These are phyloP conservation scores for Gadus macrocephalus DNA, from an alignment of 2,113 vertebrate species.

Conservation along the genomic window DNA sequence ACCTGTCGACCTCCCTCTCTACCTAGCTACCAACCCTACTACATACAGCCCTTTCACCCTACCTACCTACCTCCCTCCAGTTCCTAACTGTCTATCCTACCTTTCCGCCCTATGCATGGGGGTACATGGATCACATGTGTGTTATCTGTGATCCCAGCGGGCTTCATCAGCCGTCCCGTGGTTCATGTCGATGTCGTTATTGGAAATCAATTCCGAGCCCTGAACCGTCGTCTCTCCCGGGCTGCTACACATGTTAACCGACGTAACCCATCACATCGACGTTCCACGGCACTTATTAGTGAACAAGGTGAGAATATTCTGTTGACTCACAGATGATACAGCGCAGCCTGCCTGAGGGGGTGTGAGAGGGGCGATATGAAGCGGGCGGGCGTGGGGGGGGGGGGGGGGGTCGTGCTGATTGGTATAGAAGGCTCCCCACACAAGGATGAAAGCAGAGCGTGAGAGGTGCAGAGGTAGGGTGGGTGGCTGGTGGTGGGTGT, in stretches of 20 bases:
- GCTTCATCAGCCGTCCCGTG: neutral
- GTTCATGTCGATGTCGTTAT: conserved; percentile 40
- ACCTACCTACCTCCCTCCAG: too few species aligned
- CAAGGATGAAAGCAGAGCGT: conserved; percentile 27
- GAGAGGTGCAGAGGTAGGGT: conserved; percentile 37
- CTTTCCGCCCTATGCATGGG: too few species aligned
- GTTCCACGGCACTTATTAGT: too few species aligned
- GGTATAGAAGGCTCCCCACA: conserved; percentile 20
- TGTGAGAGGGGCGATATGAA: conserved; percentile 11
- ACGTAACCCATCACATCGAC: too few species aligned
- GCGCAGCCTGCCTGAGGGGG: neutral
- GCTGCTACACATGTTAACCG: conserved; percentile 38
- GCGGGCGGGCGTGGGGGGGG: conserved; percentile 29
- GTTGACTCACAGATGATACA: conserved; percentile 11
- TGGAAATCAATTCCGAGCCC: conserved; percentile 52
- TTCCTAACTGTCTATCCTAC: too few species aligned
- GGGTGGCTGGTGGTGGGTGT: conserved; percentile 14
- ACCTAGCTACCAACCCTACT: too few species aligned
- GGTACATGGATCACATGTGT: too few species aligned
- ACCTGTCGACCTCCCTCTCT: too few species aligned
- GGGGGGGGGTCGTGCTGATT: conserved; percentile 45
- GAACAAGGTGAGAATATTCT: too few species aligned
- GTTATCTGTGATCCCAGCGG: too few species aligned
- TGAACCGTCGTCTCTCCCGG: conserved; percentile 25
- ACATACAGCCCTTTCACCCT: too few species aligned